A percentile compares a stretch with the other conserved stretches of the same genome.
Conservation (phyloP, 2,113 vertebrate genomes). For the Campylomormyrus numenius region DNA sequence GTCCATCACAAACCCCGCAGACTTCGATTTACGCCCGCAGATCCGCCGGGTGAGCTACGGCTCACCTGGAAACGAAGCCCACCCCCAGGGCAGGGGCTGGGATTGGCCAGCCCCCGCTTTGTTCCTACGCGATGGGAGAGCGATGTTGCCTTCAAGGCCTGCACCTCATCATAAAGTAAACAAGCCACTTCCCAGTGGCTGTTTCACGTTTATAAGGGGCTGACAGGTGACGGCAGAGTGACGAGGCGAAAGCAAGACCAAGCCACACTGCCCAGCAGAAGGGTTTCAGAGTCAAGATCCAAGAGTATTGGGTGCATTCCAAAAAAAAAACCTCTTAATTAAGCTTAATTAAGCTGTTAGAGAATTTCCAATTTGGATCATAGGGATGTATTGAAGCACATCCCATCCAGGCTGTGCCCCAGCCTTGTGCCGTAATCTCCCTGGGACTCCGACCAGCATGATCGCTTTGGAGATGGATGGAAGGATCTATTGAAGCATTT, state of each 20-base stretch:
- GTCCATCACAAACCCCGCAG: neutral
- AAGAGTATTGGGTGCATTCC: neutral
- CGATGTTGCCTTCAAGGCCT: neutral
- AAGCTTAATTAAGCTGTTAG: conserved; percentile 4
- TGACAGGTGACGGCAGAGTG: neutral
- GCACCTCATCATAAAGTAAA: neutral
- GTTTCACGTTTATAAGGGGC: neutral
- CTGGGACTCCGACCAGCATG: neutral
- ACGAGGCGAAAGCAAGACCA: neutral
- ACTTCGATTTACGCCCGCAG: neutral
- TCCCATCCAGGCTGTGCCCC: neutral
- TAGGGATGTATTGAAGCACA: neutral
- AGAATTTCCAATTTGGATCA: neutral
- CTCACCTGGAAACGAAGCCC: neutral
- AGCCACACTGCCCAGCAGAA: neutral
- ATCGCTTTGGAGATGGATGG: neutral
- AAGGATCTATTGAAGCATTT: neutral
- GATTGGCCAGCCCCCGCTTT: neutral
- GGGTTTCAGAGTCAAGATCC: neutral
- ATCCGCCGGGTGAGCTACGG: neutral
- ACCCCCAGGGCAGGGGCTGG: neutral
- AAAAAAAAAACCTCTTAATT: neutral
- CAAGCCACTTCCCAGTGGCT: neutral
- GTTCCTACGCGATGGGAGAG: neutral
- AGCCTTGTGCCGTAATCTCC: neutral